phyloP scores from a whole-genome alignment of 2,797 vertebrate genomes.

The Epinephelus awoara region DNA sequence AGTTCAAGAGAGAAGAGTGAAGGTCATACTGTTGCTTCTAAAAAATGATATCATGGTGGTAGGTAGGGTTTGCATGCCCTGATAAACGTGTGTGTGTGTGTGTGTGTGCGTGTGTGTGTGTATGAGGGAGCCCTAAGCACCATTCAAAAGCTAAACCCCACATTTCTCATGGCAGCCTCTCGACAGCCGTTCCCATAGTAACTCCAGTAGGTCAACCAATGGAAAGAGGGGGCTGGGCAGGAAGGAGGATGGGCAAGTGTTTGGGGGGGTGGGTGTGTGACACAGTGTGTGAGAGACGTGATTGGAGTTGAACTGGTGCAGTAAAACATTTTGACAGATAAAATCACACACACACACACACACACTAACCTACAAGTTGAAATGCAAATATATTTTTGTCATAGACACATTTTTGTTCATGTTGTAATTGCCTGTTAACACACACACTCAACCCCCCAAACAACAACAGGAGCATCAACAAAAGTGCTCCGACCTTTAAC shows the following conservation, averaged over 20 bases:
- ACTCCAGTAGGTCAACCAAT: constrained; percentile 91
- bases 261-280: constrained; percentile 41
- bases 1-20: not conserved
- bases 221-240: constrained; percentile 83
- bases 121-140: constrained; percentile 45
- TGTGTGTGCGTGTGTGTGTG: constrained; percentile 29
- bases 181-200: constrained; percentile 85
- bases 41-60: not conserved
- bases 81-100: constrained; percentile 24
- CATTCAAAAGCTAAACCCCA: constrained; percentile 79
- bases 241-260: constrained; percentile 61
- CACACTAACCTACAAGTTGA: constrained; percentile 4
- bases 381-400: not conserved
- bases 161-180: constrained; percentile 83
- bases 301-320: constrained; percentile 70
- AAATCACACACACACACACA: not conserved
- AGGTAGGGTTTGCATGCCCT: constrained; percentile 34
- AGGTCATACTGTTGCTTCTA: not conserved
- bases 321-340: constrained; percentile 49
- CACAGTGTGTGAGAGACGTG: constrained; percentile 58
- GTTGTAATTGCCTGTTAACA: no score
- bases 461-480: not conserved
- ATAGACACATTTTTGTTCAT: not conserved
- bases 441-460: no score
- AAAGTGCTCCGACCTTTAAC: constrained; percentile 16